phyloP scores from a whole-genome alignment of 37 sponge, comb jelly and placozoan genomes.

The Mnemiopsis leidyi region DNA sequence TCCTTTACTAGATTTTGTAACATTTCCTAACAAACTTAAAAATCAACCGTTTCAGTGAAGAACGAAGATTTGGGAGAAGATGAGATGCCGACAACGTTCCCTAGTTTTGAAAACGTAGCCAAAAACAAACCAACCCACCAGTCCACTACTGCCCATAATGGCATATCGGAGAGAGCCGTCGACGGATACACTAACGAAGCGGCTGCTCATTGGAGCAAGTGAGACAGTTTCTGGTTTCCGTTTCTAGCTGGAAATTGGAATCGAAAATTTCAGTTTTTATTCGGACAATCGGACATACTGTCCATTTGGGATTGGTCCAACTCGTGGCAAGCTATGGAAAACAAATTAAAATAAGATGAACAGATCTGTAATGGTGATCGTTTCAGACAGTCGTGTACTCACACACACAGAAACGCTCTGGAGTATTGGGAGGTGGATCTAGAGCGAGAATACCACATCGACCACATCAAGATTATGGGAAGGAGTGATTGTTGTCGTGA shows the following conservation, averaged over 20 bases:
- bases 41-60: neutral
- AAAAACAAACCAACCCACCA: conserved; percentile 9
- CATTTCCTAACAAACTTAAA: too few species aligned
- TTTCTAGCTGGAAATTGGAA: too few species aligned
- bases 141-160: neutral
- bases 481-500: conserved; percentile 17
- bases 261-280: too few species aligned
- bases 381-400: conserved; percentile 33
- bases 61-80: conserved; percentile 37
- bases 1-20: neutral
- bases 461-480: neutral
- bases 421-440: conserved; percentile 60
- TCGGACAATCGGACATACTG: too few species aligned
- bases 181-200: conserved; percentile 10
- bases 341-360: too few species aligned
- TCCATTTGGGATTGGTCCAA: too few species aligned
- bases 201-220: neutral
- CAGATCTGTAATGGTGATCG: too few species aligned
- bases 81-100: conserved; percentile 42
- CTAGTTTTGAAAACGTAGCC: neutral
- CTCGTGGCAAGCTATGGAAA: too few species aligned
- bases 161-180: neutral
- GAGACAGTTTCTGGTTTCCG: neutral
- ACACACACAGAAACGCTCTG: neutral
- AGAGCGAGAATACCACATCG: conserved; percentile 15